Conservation (phyloP, 37 sponge, comb jelly and placozoan genomes). For the Halichondria panicea region DNA sequence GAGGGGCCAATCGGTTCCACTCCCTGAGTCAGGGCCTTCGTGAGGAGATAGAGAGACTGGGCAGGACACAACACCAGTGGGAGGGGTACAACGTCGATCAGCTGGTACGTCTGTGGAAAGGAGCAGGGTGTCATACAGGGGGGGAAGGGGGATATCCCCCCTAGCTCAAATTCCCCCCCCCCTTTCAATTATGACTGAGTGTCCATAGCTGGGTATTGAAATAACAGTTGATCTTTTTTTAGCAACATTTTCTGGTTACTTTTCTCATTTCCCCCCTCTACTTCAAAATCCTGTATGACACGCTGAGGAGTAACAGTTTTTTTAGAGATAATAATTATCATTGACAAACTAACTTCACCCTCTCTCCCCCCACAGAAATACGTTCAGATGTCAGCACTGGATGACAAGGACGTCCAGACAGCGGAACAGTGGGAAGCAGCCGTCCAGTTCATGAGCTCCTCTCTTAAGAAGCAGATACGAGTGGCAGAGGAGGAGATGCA, state of each 20-base stretch:
- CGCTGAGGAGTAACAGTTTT: too few relatives aligned
- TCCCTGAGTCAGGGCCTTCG: constrained; percentile 70
- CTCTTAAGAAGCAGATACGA: constrained; percentile 61
- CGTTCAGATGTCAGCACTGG: constrained; percentile 92
- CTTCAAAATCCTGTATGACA: too few relatives aligned
- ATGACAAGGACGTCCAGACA: constrained; percentile 86
- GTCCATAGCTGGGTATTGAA: too few relatives aligned
- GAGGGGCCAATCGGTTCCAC: constrained; percentile 70
- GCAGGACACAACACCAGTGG: constrained; percentile 68
- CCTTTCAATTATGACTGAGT: too few relatives aligned
- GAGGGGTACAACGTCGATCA: constrained; percentile 76
- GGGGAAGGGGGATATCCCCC: background rate
- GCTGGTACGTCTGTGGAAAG: constrained; percentile 53
- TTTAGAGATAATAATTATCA: too few relatives aligned
- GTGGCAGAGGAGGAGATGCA: constrained; percentile 50
- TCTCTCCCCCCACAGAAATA: too few relatives aligned
- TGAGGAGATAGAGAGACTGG: constrained; percentile 70
- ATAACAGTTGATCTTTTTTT: too few relatives aligned
- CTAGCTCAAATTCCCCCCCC: too few relatives aligned
- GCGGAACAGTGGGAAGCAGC: constrained; percentile 78
- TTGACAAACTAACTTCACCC: too few relatives aligned
- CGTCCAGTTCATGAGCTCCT: constrained; percentile 74
- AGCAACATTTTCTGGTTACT: too few relatives aligned
- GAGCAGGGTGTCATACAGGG: background rate
- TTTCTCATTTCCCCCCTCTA: too few relatives aligned